Base-by-base conservation (phyloP, 1,140 invertebrate genomes). In the Zophobas morio region DNA sequence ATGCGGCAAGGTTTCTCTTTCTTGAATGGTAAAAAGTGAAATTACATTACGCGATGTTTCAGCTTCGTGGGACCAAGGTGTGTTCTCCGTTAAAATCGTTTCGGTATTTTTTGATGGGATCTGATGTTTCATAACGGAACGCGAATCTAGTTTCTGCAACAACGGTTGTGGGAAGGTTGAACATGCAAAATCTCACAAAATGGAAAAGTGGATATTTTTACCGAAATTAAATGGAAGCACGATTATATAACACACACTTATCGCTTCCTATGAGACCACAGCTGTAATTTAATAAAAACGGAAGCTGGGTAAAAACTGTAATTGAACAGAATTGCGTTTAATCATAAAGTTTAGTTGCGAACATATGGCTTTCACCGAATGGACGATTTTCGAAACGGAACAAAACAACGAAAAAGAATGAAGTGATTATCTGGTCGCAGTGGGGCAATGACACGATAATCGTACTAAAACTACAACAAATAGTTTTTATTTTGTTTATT, bases 261-360 rank as follows among this genome's bases (percentile, higher is more conserved):
- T n/a, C 49, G 32, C 60, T 46, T 47, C 60, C 39, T 40, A 66
- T n/a, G 60, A 32, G 8, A 40, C 60, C 0, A 6, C n/a, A 39
- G 35, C 37, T 1, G 36, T 60, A 66, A 66, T 42, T 40, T 66
- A 42, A 40, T 66, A 66, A 42, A 20, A 42, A 42, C 60, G 39
- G 60, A 66, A 66, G 39, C 60, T 32, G 60, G 2, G 3, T 2
- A 66, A 66, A 66, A 66, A 66, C 34, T 36, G 37, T 66, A 66
- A 66, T 66, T 6, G 60, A 66, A 66, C 33, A 66, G 37, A 66
- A 42, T 66, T 66, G 42, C 6, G 33, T 54, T 66, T 66, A 66
- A 42, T 66, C 37, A 66, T 40, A 42, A 66, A 20, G 60, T 66
- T 63, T 63, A 42, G 60, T 42, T 40, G 39, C n/a, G 42, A 66